phyloP scores from a whole-genome alignment of 2,113 vertebrate species.

The Psettodes erumei region DNA sequence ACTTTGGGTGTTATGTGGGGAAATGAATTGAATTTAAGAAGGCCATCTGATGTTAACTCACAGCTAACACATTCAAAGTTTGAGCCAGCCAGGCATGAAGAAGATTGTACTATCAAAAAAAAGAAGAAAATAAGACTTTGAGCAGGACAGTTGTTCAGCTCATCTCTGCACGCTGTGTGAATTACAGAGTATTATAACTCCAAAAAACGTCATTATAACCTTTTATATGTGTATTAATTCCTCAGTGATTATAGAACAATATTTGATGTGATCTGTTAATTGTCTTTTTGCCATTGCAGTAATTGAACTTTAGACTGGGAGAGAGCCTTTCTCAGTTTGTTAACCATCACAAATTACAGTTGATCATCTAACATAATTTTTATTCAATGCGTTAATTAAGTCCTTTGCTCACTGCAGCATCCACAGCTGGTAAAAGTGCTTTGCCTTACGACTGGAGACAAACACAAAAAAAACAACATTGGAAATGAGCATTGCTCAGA shows the following conservation, averaged over 20 bases:
- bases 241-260: not conserved
- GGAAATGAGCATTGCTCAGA: constrained; percentile 14
- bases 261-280: constrained; percentile 14
- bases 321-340: not conserved
- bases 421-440: constrained; percentile 21
- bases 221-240: too few species aligned
- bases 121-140: not conserved
- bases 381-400: constrained; percentile 33
- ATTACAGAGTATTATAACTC: not conserved
- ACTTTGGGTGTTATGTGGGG: constrained; percentile 16
- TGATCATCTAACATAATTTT: constrained; percentile 27
- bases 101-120: not conserved
- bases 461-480: not conserved
- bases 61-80: constrained; percentile 1
- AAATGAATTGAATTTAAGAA: constrained; percentile 24
- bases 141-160: not conserved
- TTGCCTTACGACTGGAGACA: not conserved
- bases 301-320: not conserved
- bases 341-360: constrained; percentile 25
- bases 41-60: constrained; percentile 21
- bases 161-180: not conserved
- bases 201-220: not conserved
- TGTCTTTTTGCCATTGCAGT: not conserved
- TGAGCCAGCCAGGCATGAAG: not conserved
- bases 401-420: constrained; percentile 11